phyloP scores from a whole-genome alignment of 2,888 invertebrate species.

The Aspidiotus destructor region DNA sequence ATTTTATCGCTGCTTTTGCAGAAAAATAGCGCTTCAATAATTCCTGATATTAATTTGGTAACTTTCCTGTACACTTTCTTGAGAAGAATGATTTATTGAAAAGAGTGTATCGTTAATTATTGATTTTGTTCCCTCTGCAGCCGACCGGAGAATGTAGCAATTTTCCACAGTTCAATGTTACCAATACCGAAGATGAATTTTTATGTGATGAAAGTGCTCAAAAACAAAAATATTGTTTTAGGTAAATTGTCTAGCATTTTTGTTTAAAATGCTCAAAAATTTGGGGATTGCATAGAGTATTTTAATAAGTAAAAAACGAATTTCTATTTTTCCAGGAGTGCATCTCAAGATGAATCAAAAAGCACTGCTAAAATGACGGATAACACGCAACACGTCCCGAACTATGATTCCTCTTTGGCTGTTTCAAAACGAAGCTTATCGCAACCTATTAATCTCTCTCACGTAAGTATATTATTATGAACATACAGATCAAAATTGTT shows the following conservation, averaged over 20 bases:
- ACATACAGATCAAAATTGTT: neutral
- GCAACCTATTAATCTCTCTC: constrained; percentile 44
- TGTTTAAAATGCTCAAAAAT: too few species aligned
- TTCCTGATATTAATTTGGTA: constrained; percentile 29
- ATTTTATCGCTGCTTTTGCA: constrained; percentile 31
- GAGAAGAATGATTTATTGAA: neutral
- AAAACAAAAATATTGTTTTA: constrained; percentile 20
- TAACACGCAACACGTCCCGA: constrained; percentile 23
- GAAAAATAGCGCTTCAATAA: constrained; percentile 19
- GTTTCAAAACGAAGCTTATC: constrained; percentile 45
- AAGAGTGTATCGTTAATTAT: neutral
- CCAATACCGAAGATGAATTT: constrained; percentile 1
- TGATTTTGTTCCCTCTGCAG: neutral
- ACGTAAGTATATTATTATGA: constrained; percentile 32
- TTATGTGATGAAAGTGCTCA: neutral
- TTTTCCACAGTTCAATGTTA: neutral
- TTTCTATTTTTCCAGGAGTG: constrained; percentile 29
- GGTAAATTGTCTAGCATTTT: constrained; percentile 6
- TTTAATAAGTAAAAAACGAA: neutral
- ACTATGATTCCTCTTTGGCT: constrained; percentile 27
- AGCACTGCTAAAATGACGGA: constrained; percentile 33
- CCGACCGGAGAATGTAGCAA: neutral
- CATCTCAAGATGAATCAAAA: constrained; percentile 36
- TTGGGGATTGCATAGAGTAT: too few species aligned
- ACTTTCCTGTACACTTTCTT: neutral